Conservation (phyloP, 2,797 vertebrate genomes). For the Myotis vivesi region DNA sequence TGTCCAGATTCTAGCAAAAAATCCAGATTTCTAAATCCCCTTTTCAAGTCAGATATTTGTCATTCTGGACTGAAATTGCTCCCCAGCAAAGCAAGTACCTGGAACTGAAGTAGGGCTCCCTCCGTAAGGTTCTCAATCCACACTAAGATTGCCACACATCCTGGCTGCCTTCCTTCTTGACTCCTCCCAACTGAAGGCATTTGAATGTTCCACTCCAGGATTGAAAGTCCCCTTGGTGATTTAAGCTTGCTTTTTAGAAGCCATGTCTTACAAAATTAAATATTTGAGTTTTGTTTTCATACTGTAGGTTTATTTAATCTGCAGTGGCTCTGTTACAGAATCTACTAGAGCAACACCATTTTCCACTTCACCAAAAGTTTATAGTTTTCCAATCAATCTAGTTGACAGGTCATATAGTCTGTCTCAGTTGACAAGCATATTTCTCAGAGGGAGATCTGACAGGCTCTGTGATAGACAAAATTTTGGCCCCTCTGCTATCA, state of each 20-base stretch:
- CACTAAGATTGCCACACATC: accelerated
- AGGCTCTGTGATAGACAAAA: not conserved
- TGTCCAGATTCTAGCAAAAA: not conserved
- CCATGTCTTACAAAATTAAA: not conserved
- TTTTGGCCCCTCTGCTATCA: not conserved
- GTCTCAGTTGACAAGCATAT: not conserved
- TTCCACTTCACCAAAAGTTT: not conserved
- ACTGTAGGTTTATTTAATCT: not conserved
- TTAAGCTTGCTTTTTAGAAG: not conserved
- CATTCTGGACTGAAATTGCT: not conserved
- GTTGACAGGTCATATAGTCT: not conserved
- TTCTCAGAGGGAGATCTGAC: not conserved
- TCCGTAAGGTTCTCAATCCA: too few species aligned
- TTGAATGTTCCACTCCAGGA: not conserved
- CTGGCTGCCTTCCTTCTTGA: not conserved
- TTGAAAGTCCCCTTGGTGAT: not conserved
- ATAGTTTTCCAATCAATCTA: not conserved
- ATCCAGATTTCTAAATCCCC: not conserved
- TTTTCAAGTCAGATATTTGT: not conserved
- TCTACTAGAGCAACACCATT: not conserved
- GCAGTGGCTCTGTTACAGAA: not conserved
- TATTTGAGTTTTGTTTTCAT: not conserved
- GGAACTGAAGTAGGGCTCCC: not conserved
- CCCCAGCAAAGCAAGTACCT: not conserved
- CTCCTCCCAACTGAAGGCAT: not conserved